Percentiles rank a stretch among this genome's conserved stretches.
Conservation (phyloP, 2,113 vertebrate genomes). For the Apteryx owenii region DNA sequence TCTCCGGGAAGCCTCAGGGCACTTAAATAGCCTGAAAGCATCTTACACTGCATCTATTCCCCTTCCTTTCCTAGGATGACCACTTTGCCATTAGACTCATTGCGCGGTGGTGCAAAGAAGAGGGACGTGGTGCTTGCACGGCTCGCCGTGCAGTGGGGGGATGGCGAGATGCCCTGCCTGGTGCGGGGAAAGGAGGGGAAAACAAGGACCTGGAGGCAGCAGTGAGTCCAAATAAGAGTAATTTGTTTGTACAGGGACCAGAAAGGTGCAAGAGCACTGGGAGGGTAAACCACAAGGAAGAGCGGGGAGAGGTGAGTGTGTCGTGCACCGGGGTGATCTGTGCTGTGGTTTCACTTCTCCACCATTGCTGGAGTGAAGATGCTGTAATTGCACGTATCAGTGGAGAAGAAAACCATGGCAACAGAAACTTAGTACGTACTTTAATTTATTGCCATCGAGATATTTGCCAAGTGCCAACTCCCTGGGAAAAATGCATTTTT, state of each 20-base stretch:
- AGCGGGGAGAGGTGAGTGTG: neutral
- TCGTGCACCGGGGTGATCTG: fast-evolving
- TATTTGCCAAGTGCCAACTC: slow-evolving; percentile 36
- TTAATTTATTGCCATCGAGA: slow-evolving; percentile 45
- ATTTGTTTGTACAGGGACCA: neutral
- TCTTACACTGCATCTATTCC: neutral
- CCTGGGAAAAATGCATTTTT: slow-evolving; percentile 66
- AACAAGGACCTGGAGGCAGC: neutral
- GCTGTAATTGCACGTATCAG: neutral
- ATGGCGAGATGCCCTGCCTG: neutral
- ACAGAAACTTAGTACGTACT: slow-evolving; percentile 13
- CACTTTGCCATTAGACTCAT: neutral
- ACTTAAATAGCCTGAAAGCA: neutral
- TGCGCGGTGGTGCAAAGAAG: fast-evolving
- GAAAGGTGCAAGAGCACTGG: neutral
- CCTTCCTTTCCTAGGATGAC: neutral
- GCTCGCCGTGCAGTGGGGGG: neutral
- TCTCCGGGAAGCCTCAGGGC: neutral
- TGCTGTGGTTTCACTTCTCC: neutral
- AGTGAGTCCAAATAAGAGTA: neutral
- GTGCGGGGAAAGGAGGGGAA: fast-evolving
- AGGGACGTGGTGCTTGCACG: neutral
- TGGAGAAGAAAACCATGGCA: slow-evolving; percentile 58
- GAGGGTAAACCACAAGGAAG: neutral
- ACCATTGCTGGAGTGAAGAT: neutral